Conservation (phyloP, 2,113 vertebrate species). For the Murina feae region DNA sequence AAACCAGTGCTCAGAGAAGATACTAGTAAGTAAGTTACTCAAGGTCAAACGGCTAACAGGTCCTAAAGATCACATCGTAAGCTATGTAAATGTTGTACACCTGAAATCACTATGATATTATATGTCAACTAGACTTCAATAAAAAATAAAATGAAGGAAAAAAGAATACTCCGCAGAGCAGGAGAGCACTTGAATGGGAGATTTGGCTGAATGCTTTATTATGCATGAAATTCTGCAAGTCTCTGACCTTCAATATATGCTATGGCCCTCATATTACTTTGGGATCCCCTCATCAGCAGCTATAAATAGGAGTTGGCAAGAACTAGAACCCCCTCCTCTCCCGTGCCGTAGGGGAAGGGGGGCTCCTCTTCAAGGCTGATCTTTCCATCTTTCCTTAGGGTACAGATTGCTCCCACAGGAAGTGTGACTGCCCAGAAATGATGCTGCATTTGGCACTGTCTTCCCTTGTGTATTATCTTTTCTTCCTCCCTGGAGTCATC, state of each 20-base stretch:
- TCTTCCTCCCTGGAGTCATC: slow-evolving; percentile 7
- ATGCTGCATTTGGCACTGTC: slow-evolving; percentile 21
- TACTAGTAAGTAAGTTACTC: background rate
- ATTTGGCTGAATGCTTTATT: background rate
- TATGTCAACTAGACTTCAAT: background rate
- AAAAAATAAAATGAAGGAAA: background rate
- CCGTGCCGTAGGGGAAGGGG: background rate
- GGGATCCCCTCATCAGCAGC: background rate
- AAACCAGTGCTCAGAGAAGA: background rate
- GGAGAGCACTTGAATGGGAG: background rate
- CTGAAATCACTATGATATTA: background rate
- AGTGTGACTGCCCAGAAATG: slow-evolving; percentile 42
- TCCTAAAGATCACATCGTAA: background rate
- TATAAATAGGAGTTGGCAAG: background rate
- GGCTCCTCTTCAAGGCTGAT: background rate
- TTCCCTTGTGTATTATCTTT: background rate
- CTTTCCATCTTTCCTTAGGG: slow-evolving; percentile 19
- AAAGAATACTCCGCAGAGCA: background rate
- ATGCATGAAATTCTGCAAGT: background rate
- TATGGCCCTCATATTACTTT: background rate
- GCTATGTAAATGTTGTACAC: too few relatives aligned
- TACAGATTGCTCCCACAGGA: slow-evolving; percentile 41
- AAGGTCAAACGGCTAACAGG: background rate
- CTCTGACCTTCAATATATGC: background rate
- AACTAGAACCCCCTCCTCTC: background rate